phyloP scores from a whole-genome alignment of 2,888 invertebrate genomes.

The Pilophorus perplexus region DNA sequence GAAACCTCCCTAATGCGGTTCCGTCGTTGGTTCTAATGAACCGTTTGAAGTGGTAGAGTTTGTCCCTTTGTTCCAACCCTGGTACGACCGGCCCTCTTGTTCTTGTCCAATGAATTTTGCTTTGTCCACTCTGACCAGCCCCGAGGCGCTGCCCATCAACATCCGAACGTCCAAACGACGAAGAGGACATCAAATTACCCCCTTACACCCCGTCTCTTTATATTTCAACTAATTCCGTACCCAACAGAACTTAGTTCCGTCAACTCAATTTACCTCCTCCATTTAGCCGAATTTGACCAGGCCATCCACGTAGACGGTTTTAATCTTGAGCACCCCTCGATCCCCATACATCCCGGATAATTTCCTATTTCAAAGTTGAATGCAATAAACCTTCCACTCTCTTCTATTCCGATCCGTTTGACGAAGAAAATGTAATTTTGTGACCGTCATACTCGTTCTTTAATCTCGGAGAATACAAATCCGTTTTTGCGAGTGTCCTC shows the following conservation, averaged over 20 bases:
- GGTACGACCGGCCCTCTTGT: slow-evolving; percentile 9
- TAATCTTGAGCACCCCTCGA: background rate
- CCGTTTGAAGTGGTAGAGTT: slow-evolving; percentile 36
- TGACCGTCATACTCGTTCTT: slow-evolving; percentile 14
- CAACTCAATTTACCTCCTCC: slow-evolving; percentile 27
- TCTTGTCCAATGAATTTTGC: slow-evolving; percentile 31
- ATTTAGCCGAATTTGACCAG: background rate
- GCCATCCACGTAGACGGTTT: background rate
- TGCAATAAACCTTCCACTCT: slow-evolving; percentile 13
- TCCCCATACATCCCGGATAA: background rate
- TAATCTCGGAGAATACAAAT: background rate
- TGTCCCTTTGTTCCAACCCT: slow-evolving; percentile 10
- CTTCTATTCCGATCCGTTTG: slow-evolving; percentile 15
- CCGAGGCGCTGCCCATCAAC: slow-evolving; percentile 18
- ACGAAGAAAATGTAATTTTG: slow-evolving; percentile 23
- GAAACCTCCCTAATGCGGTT: slow-evolving; percentile 25
- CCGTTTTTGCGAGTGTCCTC: background rate
- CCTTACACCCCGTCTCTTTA: slow-evolving; percentile 23
- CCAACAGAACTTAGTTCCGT: background rate
- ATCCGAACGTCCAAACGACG: slow-evolving; percentile 5
- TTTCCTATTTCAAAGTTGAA: slow-evolving; percentile 34
- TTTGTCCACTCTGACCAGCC: slow-evolving; percentile 18
- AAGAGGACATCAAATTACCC: slow-evolving; percentile 31
- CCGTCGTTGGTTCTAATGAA: slow-evolving; percentile 35
- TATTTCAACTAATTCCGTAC: slow-evolving; percentile 29